Percentiles rank a stretch among this genome's conserved stretches.
Evolutionary conservation across 35 echinoderm and acorn worm genomes (phyloP).

Genomic region (Antedon bifida): DNA sequence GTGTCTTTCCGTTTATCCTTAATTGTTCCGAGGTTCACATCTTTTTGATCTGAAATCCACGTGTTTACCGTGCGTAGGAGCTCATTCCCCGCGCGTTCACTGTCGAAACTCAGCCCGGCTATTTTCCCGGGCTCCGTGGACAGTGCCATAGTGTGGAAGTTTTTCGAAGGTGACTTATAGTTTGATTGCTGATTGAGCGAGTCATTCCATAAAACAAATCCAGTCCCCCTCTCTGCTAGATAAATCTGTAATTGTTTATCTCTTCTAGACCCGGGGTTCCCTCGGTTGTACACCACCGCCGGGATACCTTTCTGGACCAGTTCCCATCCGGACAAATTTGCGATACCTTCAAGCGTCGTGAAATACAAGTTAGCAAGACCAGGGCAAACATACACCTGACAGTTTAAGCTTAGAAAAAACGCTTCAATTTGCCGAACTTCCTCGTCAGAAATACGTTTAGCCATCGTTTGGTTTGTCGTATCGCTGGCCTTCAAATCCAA

Average conservation of each 20-base stretch:
- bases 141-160: conserved; percentile 68
- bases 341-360: conserved; percentile 60
- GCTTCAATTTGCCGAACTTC: conserved; percentile 92
- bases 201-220: conserved; percentile 84
- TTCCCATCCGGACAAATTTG: conserved; percentile 85
- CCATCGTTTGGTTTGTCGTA: not conserved
- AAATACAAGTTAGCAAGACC: conserved; percentile 91
- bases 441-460: conserved; percentile 14
- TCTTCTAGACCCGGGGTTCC: conserved; percentile 13
- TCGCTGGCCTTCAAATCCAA: not conserved
- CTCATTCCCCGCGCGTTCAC: conserved; percentile 45
- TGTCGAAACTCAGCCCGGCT: conserved; percentile 90
- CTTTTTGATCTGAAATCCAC: conserved; percentile 31
- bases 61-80: conserved; percentile 47
- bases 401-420: conserved; percentile 73
- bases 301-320: conserved; percentile 78
- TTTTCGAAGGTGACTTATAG: conserved; percentile 75
- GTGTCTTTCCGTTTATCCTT: conserved; percentile 25
- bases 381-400: conserved; percentile 89
- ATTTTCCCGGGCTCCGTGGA: conserved; percentile 37
- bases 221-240: conserved; percentile 88
- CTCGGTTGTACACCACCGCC: conserved; percentile 51
- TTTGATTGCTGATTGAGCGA: conserved; percentile 19
- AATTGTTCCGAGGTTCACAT: conserved; percentile 10
- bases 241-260: conserved; percentile 45